Base-by-base conservation (phyloP, 2,888 invertebrate genomes). In the Eristalis pertinax region DNA sequence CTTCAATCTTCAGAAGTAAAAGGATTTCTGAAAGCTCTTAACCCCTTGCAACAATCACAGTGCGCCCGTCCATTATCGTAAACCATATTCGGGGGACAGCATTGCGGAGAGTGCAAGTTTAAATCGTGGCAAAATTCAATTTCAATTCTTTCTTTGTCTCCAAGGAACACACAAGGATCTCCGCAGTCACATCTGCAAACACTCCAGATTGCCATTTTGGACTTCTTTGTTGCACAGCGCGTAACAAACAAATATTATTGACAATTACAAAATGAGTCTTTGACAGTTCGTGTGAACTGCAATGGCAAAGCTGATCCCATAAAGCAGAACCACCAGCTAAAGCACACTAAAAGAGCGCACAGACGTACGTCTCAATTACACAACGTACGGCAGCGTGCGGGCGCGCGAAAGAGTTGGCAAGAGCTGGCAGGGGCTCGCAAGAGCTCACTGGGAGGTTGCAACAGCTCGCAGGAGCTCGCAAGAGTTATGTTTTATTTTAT, bases 181-280 rank as follows among this genome's bases (percentile, higher is more conserved):
- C 50, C 8, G 8, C 50, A 19, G 19, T 50, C 50, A 19, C 50
- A 50, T 50, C 50, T 50, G 50, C 50, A 50, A 50, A 50, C 50
- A 50, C 50, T 50, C 50, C n/a, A 43, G 43, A 43, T 43, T 7
- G 1, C 7, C 43, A 43, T 19, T n/a, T n/a, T n/a, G 4, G 50
- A n/a, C 50, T 50, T 50, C 50, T 50, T 50, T 50, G 50, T 50
- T 50, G 50, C 50, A 50, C 8, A 19, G 19, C 19, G n/a, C 19
- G 19, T 19, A 19, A 8, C 60, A 69, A 70, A 64, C 56, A 64
- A 70, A 73, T 60, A 67, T 73, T 43, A 73, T 50, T 32, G 43
- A 60, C 74, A 81, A 81, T 81, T 81, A 81, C 62, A 69, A 68
- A 81, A 69, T 68, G 68, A 74, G 38, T 74, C 64, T 50, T 41